Conservation (phyloP, 2,888 invertebrate species). For the Arenicola marina region DNA sequence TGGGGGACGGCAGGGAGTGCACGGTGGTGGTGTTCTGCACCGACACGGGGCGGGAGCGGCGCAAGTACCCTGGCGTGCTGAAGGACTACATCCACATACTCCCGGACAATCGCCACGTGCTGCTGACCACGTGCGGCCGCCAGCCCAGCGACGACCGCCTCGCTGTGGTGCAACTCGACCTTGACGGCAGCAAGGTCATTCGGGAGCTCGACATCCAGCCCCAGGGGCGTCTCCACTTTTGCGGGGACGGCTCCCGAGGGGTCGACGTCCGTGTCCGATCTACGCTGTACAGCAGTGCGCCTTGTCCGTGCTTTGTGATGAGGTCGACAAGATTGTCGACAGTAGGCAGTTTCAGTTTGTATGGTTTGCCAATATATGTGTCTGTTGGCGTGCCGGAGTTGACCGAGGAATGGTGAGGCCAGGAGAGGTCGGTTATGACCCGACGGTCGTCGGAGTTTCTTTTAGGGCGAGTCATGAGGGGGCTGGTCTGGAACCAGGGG, state of each 20-base stretch:
- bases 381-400: not conserved
- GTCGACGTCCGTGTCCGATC: conserved; percentile 32
- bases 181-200: not conserved
- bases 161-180: too few species aligned
- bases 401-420: not conserved
- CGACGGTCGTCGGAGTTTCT: not conserved
- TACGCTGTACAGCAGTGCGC: not conserved
- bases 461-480: not conserved
- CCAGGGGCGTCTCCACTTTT: conserved; percentile 15
- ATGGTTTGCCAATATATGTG: not conserved
- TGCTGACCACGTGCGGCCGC: not conserved
- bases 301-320: not conserved
- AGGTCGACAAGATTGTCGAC: not conserved
- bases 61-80: not conserved
- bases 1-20: not conserved
- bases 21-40: conserved; percentile 6
- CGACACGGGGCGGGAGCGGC: not conserved
- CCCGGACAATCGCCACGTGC: not conserved
- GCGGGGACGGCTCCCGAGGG: conserved; percentile 31
- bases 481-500: not conserved
- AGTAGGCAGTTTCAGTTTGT: not conserved
- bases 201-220: conserved; percentile 5
- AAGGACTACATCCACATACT: not conserved
- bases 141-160: not conserved
- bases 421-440: not conserved